Conservation (phyloP, 2,888 invertebrate genomes). For the Epirrhoe alternata region DNA sequence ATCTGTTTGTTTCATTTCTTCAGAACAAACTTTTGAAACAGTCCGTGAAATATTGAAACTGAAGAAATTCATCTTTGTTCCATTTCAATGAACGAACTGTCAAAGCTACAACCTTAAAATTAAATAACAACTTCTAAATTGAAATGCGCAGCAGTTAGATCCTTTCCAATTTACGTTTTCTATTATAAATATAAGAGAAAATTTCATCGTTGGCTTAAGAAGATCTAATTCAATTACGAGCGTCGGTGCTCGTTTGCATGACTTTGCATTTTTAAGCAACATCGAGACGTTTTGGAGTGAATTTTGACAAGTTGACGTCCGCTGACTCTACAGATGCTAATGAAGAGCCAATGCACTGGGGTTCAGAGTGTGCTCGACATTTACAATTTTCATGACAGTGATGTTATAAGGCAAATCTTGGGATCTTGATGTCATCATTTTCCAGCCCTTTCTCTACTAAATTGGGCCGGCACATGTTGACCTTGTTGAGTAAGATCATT, state of each 20-base stretch:
- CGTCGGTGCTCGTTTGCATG: slow-evolving; percentile 81
- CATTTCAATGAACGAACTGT: slow-evolving; percentile 43
- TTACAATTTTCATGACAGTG: background rate
- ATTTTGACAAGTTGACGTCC: slow-evolving; percentile 74
- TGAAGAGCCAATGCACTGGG: slow-evolving; percentile 44
- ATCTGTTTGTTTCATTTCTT: background rate
- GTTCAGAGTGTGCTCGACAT: slow-evolving; percentile 41
- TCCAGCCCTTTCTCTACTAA: too few relatives aligned
- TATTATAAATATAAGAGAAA: slow-evolving; percentile 67
- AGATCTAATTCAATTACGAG: slow-evolving; percentile 78
- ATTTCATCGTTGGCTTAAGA: slow-evolving; percentile 73
- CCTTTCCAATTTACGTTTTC: slow-evolving; percentile 68
- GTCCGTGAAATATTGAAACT: slow-evolving; percentile 31
- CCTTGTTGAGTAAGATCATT: too few relatives aligned
- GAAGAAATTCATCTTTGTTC: slow-evolving; percentile 42
- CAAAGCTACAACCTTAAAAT: slow-evolving; percentile 50
- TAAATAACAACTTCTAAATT: slow-evolving; percentile 66
- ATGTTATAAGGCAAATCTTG: background rate
- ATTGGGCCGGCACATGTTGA: too few relatives aligned
- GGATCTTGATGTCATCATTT: background rate
- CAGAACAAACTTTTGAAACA: slow-evolving; percentile 11
- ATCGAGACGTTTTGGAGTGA: slow-evolving; percentile 67
- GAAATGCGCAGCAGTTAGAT: slow-evolving; percentile 70
- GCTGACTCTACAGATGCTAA: slow-evolving; percentile 48
- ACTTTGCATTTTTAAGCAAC: slow-evolving; percentile 81